Conservation (phyloP, 2,797 vertebrate genomes). For the Melanotaenia boesemani region DNA sequence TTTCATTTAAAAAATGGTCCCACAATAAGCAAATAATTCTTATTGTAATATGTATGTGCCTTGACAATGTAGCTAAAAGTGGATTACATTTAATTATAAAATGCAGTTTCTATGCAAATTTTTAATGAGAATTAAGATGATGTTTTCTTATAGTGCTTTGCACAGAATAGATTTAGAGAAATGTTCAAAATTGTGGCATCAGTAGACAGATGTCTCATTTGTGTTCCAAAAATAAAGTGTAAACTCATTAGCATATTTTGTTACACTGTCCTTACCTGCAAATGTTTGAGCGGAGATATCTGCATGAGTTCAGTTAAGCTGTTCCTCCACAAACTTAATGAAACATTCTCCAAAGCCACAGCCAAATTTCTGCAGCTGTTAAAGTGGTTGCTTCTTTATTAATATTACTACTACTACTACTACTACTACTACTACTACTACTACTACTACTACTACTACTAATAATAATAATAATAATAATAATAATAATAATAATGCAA, state of each 20-base stretch:
- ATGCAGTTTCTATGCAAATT: neutral
- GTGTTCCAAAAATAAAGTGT: neutral
- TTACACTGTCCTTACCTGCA: neutral
- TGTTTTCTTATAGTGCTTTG: neutral
- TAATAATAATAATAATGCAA: slow-evolving; percentile 1
- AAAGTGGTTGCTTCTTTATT: slow-evolving; percentile 20
- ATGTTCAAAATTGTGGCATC: neutral
- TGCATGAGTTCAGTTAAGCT: neutral
- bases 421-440: too few species aligned
- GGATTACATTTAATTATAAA: neutral
- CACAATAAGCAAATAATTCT: neutral
- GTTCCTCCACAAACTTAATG: slow-evolving; percentile 4
- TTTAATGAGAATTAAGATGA: neutral
- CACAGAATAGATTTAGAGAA: neutral
- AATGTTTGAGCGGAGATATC: neutral
- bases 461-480: too few species aligned
- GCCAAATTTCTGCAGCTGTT: slow-evolving; percentile 1
- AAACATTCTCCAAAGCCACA: slow-evolving; percentile 1
- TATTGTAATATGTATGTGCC: neutral
- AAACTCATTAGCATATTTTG: neutral
- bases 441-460: too few species aligned
- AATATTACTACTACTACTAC: neutral
- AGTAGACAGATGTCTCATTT: neutral
- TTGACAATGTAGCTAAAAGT: slow-evolving; percentile 2
- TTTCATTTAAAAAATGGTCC: slow-evolving; percentile 3